Conservation (phyloP, 2,888 invertebrate species). For the Pharmacophagus antenor region DNA sequence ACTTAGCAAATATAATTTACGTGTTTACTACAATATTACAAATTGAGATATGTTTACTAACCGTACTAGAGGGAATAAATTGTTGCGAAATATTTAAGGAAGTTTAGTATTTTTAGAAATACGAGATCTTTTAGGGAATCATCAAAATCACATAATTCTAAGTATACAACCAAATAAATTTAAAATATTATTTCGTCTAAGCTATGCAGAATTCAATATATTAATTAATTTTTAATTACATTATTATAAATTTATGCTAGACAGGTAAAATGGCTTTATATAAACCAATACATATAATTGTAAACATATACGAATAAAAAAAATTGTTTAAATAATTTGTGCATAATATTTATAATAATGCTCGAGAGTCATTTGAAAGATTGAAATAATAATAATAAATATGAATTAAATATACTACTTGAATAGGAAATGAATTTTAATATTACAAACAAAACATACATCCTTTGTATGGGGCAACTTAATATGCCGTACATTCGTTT, state of each 20-base stretch:
- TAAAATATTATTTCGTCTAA: constrained; percentile 42
- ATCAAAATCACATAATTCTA: constrained; percentile 36
- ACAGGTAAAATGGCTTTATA: constrained; percentile 12
- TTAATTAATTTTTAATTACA: constrained; percentile 33
- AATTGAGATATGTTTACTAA: constrained; percentile 36
- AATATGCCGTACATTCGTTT: no score
- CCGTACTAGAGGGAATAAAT: constrained; percentile 38
- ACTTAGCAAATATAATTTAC: constrained; percentile 26
- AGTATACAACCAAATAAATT: constrained; percentile 30
- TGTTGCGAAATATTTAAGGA: constrained; percentile 31
- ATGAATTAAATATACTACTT: neutral
- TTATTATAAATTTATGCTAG: constrained; percentile 34
- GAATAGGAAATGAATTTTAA: neutral
- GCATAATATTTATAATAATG: constrained; percentile 30
- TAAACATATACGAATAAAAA: neutral
- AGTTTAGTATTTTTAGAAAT: constrained; percentile 40
- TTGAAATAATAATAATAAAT: neutral
- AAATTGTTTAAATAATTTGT: constrained; percentile 15
- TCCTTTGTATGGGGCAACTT: no score
- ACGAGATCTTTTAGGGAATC: constrained; percentile 53
- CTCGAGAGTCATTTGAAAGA: constrained; percentile 8
- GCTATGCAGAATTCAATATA: constrained; percentile 35
- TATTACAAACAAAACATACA: no score
- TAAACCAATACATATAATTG: neutral
- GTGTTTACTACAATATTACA: constrained; percentile 27